phyloP scores from a whole-genome alignment of 1,140 invertebrate genomes.

The Lepidurus arcticus region DNA sequence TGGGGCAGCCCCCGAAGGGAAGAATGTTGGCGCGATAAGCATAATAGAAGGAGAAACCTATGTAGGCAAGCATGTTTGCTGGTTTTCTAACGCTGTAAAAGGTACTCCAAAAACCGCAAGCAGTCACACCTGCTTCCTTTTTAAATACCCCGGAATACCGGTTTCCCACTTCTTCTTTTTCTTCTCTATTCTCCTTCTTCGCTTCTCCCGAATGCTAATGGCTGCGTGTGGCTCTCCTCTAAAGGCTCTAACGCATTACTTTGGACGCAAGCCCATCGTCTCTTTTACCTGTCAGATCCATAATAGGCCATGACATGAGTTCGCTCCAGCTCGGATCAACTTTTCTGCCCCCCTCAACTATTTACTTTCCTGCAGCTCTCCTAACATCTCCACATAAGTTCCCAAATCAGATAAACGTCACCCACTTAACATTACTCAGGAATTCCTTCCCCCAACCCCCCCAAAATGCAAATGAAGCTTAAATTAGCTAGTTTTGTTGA shows the following conservation, averaged over 20 bases:
- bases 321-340: neutral
- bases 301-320: neutral
- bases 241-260: too few species aligned
- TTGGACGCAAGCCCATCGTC: neutral
- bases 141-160: neutral
- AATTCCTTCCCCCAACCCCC: neutral
- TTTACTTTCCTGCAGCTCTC: neutral
- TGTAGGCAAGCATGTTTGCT: constrained; percentile 6
- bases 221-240: neutral
- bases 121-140: neutral
- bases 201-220: neutral
- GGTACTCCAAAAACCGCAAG: neutral
- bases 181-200: neutral
- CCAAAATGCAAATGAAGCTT: neutral
- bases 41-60: neutral
- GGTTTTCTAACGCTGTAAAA: constrained; percentile 7
- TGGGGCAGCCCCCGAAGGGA: neutral
- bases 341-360: neutral
- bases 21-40: neutral
- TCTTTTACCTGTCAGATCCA: neutral
- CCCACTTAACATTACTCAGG: neutral
- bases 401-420: neutral
- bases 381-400: neutral
- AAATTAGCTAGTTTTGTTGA: neutral
- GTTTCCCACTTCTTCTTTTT: neutral